Conservation (phyloP, 2,797 vertebrate genomes). For the Hipposideros larvatus region DNA sequence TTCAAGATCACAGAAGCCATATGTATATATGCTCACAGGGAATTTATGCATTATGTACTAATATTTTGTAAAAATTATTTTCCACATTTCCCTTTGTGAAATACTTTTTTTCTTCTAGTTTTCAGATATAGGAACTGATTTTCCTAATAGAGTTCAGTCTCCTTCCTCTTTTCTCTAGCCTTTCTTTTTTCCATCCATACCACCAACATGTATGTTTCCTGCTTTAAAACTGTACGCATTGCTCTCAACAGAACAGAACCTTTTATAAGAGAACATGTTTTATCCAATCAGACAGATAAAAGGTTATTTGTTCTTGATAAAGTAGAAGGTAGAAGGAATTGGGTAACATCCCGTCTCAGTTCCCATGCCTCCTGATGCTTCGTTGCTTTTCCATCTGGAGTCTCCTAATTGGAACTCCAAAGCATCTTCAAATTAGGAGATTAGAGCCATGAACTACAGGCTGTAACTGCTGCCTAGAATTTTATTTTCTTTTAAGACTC, state of each 20-base stretch:
- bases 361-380: background rate
- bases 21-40: background rate
- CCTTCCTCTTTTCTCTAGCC: background rate
- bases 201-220: background rate
- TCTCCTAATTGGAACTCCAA: background rate
- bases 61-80: background rate
- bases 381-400: background rate
- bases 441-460: background rate
- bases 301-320: background rate
- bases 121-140: background rate
- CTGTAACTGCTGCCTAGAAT: background rate
- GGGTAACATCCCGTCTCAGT: background rate
- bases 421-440: background rate
- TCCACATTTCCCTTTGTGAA: background rate
- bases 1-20: background rate
- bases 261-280: conserved; percentile 27
- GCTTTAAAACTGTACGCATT: conserved; percentile 17
- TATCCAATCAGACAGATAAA: background rate
- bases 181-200: background rate
- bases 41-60: background rate
- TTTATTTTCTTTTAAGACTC: background rate
- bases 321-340: background rate
- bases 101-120: background rate
- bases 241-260: background rate
- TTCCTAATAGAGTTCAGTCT: background rate